A percentile compares a stretch with the other conserved stretches of the same genome.
phyloP scores from a whole-genome alignment of 53 echinoderm and acorn worm genomes.

The Henricia sp. region DNA sequence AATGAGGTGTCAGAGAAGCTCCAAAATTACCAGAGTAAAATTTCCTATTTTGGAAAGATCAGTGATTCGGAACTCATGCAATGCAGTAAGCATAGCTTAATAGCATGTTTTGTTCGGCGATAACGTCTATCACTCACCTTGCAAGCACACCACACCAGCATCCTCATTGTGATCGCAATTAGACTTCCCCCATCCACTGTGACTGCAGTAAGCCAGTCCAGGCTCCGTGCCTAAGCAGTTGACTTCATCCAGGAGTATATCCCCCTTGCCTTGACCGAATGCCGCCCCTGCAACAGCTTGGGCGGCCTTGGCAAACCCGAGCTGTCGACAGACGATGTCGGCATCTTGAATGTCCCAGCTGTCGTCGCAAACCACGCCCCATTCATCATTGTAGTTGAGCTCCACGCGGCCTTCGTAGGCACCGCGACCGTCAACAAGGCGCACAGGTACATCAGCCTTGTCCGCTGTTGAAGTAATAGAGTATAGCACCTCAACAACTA shows the following conservation, averaged over 20 bases:
- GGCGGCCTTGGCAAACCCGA: constrained; percentile 33
- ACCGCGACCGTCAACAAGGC: constrained; percentile 10
- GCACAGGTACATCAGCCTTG: constrained; percentile 3
- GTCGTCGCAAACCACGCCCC: constrained; percentile 59
- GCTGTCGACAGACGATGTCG: constrained; percentile 46
- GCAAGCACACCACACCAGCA: constrained; percentile 71
- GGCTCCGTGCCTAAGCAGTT: constrained; percentile 66
- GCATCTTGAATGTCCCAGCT: constrained; percentile 46
- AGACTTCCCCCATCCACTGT: constrained; percentile 31
- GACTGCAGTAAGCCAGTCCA: constrained; percentile 52
- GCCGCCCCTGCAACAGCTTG: constrained; percentile 6
- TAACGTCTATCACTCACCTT: no score
- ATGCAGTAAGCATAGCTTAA: no score
- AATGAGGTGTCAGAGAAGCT: no score
- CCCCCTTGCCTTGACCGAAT: constrained; percentile 63
- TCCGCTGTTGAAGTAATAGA: no score
- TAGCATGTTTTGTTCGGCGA: no score
- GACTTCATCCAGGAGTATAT: constrained; percentile 65
- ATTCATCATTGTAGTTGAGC: constrained; percentile 7
- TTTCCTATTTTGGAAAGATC: no score
- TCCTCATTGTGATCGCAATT: constrained; percentile 70
- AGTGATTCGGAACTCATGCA: no score
- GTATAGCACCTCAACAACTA: no score
- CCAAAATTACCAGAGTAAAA: no score
- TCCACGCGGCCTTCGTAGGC: constrained; percentile 33